Evolutionary conservation across 2,797 vertebrate genomes (phyloP).

Genomic region (Chaetophractus vellerosus): DNA sequence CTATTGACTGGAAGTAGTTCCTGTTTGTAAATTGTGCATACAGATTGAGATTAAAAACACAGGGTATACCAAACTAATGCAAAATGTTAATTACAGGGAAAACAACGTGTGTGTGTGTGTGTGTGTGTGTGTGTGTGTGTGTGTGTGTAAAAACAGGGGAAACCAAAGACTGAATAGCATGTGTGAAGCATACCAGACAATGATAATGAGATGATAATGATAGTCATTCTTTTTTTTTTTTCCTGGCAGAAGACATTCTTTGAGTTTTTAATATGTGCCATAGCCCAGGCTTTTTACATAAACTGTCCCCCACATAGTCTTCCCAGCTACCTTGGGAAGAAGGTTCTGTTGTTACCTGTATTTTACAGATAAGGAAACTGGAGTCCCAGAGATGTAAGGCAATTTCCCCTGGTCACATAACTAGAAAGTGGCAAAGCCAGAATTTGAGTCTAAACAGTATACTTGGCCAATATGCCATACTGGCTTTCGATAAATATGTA

Average conservation of each 20-base stretch:
- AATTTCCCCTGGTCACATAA: constrained; percentile 3
- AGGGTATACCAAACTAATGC: neutral
- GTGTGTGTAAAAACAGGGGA: neutral
- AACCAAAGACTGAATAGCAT: neutral
- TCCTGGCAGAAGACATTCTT: neutral
- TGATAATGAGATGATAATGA: neutral
- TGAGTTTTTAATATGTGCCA: neutral
- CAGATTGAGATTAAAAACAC: neutral
- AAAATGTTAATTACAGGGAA: too few relatives aligned
- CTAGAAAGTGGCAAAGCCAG: neutral
- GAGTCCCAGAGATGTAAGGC: neutral
- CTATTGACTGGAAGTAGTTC: neutral
- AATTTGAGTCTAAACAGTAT: neutral
- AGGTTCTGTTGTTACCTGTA: neutral
- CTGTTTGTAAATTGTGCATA: neutral
- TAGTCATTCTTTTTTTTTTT: neutral
- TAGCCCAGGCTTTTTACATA: neutral
- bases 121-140: too few relatives aligned
- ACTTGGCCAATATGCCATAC: accelerated
- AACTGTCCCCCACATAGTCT: neutral
- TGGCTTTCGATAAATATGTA: neutral
- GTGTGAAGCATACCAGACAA: neutral
- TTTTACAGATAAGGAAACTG: neutral
- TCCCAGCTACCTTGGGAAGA: neutral
- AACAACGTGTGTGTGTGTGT: too few relatives aligned